Base-by-base conservation (phyloP, 1,140 invertebrate genomes). In the Daktulosphaira vitifoliae region DNA sequence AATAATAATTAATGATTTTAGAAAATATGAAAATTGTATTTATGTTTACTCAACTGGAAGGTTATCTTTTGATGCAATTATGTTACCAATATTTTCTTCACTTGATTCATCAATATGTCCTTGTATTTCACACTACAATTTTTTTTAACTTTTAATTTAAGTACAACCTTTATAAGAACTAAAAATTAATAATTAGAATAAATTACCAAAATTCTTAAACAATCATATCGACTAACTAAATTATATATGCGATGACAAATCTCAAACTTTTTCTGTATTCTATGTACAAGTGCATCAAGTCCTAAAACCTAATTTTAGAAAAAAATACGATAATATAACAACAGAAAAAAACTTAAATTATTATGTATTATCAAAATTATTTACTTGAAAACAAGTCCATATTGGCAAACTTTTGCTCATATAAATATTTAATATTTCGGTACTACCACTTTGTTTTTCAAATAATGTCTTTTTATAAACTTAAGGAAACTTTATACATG, bases 1-100 rank as follows among this genome's bases (percentile, higher is more conserved):
- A 44, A 44, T 44, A 1, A 26, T 7, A 44, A 33, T 33, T 11
- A 5, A 71, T 67, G 71, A 69, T 73, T 72, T 3, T 37, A 29
- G 11, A 37, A 3, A 29, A n/a, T 33, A 33, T 16, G 7, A 18
- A 56, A 7, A 25, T 37, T 16, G 11, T 33, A 33, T 11, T 6
- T 33, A 33, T 33, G 38, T 39, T 1, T 42, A 59, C 56, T 62
- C 7, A 62, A 62, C 56, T 62, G 42, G 25, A 62, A 62, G 44
- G 44, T 48, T 48, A 3, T 48, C 42, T 48, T 15, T n/a, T 2
- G 26, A 46, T 1, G 56, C 42, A 33, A 62, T 62, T 18, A 62
- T 62, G 4, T 62, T 25, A 48, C 39, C 16, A 9, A 62, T 25
- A 9, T 23, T 62, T 48, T 62, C 56, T 46, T 50, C 65, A 66